Evolutionary conservation across 1,140 invertebrate species (phyloP), one percentile per base, ranked within the genome.

Genomic region (Mesaphorura yosii): DNA sequence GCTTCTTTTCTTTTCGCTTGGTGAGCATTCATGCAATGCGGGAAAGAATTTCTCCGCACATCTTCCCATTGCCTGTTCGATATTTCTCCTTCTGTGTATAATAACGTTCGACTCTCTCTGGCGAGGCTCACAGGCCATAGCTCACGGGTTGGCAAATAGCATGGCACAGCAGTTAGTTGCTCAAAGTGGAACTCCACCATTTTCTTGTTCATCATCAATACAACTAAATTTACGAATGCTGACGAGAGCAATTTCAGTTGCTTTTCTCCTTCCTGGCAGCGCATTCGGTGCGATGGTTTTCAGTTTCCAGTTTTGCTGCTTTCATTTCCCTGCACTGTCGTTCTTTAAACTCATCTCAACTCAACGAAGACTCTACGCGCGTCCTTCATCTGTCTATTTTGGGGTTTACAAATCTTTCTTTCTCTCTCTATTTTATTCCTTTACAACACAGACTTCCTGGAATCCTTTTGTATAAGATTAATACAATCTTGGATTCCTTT

Each of bases 121-220:
- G n/a, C n/a, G n/a, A n/a, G n/a, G n/a, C n/a, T n/a, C n/a, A n/a
- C n/a, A n/a, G n/a, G n/a, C n/a, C n/a, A n/a, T n/a, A n/a, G n/a
- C 10, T 12, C 10, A 37, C 10, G 10, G 10, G 10, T n/a, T 37
- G 31, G 10, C 10, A n/a, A 12, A 10, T 37, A 10, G 31, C 10
- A n/a, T 37, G 10, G 10, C n/a, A 12, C 10, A n/a, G 10, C 10
- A 37, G n/a, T n/a, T 37, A n/a, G 10, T 12, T n/a, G 31, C n/a
- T 12, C n/a, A 37, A 12, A 12, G n/a, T 37, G 31, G n/a, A n/a
- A 47, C 55, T 58, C 55, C 55, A 47, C 55, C 50, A 53, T 58
- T 58, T 31, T 48, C 55, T 44, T 58, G 55, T 58, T 53, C 55
- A 53, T n/a, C n/a, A n/a, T 58, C 55, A 58, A 53, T 58, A 53